Evolutionary conservation across 1,140 invertebrate genomes (phyloP).

Genomic region (Mizuhopecten yessoensis): DNA sequence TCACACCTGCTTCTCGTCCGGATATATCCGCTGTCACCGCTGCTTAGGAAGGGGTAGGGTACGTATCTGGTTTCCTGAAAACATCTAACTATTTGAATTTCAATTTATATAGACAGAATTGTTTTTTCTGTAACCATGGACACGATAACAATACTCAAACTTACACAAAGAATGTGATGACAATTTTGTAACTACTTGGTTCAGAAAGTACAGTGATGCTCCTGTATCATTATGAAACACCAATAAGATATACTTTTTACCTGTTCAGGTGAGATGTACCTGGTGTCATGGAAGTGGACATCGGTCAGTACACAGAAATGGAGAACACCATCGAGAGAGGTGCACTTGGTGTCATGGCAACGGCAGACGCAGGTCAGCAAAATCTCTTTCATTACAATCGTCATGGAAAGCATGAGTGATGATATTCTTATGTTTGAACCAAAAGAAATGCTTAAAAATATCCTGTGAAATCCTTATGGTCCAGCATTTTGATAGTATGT

Average conservation of each 20-base stretch:
- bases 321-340: slow-evolving; percentile 46
- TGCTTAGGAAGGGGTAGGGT: slow-evolving; percentile 86
- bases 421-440: too few species aligned
- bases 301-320: slow-evolving; percentile 60
- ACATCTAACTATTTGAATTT: too few species aligned
- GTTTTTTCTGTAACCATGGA: too few species aligned
- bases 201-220: background rate
- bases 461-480: too few species aligned
- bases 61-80: slow-evolving; percentile 59
- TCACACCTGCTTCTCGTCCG: slow-evolving; percentile 85
- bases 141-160: too few species aligned
- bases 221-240: background rate
- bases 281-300: slow-evolving; percentile 67
- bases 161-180: too few species aligned
- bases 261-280: slow-evolving; percentile 64
- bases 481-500: too few species aligned
- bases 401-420: too few species aligned
- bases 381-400: background rate
- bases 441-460: too few species aligned
- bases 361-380: slow-evolving; percentile 64
- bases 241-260: too few species aligned
- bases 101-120: too few species aligned
- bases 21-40: slow-evolving; percentile 84
- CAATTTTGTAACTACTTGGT: too few species aligned
- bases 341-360: slow-evolving; percentile 69